Evolutionary conservation across 2,888 invertebrate genomes (phyloP).

Genomic region (Terebella lapidaria): DNA sequence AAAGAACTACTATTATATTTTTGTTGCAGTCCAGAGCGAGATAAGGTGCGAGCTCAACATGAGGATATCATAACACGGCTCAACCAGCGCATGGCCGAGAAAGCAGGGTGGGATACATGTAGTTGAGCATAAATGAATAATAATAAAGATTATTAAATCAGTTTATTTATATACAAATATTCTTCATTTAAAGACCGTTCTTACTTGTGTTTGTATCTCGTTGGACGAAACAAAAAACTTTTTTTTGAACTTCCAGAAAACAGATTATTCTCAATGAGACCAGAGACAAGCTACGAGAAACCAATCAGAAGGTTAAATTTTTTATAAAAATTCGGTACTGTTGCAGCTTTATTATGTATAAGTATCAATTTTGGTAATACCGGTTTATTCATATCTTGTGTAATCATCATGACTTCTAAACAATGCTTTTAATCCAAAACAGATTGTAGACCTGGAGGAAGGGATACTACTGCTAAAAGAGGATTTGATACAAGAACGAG

Average conservation of each 20-base stretch:
- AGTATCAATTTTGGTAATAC: not conserved
- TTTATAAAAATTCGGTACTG: too few species aligned
- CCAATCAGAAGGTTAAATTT: conserved; percentile 51
- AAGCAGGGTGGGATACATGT: conserved; percentile 44
- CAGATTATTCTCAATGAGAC: conserved; percentile 52
- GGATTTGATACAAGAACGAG: conserved; percentile 50
- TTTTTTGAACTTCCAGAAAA: conserved; percentile 30
- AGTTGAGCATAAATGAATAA: too few species aligned
- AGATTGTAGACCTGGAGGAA: conserved; percentile 52
- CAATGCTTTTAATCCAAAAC: too few species aligned
- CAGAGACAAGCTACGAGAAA: conserved; percentile 46
- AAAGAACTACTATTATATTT: too few species aligned
- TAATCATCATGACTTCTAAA: too few species aligned
- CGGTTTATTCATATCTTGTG: too few species aligned
- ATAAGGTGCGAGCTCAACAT: conserved; percentile 44
- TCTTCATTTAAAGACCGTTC: not conserved
- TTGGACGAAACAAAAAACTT: not conserved
- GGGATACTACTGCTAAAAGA: conserved; percentile 51
- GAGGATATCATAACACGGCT: conserved; percentile 49
- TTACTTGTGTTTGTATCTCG: not conserved
- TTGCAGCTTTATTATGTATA: too few species aligned
- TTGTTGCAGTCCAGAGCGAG: conserved; percentile 51
- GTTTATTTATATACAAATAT: too few species aligned
- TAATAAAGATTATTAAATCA: too few species aligned
- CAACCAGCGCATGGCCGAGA: conserved; percentile 51